Conservation (phyloP, 2,113 vertebrate genomes). For the Harpagus bidentatus region DNA sequence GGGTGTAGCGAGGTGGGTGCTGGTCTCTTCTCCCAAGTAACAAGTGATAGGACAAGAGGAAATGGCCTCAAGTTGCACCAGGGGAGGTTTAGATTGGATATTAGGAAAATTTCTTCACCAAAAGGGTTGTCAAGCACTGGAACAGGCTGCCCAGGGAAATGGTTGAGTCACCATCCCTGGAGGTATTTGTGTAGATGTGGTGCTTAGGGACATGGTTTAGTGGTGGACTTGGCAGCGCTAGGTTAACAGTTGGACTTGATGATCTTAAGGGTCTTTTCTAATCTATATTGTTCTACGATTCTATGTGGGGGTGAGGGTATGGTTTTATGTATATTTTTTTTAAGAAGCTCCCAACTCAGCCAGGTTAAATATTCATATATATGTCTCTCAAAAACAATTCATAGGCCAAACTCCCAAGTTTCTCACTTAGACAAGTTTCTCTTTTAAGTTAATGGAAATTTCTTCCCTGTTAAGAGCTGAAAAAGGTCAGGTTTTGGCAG, state of each 20-base stretch:
- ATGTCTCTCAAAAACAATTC: background rate
- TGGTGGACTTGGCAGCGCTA: background rate
- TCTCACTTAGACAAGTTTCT: background rate
- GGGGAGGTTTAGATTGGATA: background rate
- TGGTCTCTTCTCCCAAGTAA: rapidly evolving
- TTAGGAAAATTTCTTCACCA: background rate
- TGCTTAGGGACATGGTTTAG: background rate
- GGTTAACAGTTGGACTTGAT: background rate
- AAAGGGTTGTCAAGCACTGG: background rate
- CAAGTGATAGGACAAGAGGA: rapidly evolving
- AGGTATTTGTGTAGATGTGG: background rate
- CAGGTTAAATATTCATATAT: background rate
- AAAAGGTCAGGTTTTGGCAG: background rate
- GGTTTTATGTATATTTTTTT: background rate
- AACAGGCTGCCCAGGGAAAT: background rate
- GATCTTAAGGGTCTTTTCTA: background rate
- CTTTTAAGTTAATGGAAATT: background rate
- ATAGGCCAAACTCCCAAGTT: background rate
- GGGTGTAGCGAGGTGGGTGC: rapidly evolving
- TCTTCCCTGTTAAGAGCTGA: background rate
- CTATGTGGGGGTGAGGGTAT: background rate
- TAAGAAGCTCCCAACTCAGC: background rate
- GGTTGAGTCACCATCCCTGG: background rate
- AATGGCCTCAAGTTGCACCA: rapidly evolving
- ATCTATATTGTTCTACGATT: background rate